Evolutionary conservation across 2,888 invertebrate species (phyloP).

Genomic region (Cyclophora albipunctata): DNA sequence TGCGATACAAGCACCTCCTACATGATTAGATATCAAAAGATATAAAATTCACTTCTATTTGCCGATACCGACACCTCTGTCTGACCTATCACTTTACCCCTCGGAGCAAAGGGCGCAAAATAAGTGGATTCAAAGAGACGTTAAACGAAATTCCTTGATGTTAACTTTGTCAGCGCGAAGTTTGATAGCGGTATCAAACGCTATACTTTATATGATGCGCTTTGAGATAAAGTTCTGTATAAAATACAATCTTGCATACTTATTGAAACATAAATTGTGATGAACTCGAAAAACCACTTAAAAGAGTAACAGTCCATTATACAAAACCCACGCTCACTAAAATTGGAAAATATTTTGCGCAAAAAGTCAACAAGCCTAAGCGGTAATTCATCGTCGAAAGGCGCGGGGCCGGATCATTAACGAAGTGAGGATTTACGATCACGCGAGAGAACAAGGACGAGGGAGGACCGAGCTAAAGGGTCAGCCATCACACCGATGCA

Average conservation of each 20-base stretch:
- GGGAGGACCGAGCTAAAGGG: slow-evolving; percentile 31
- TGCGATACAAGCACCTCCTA: slow-evolving; percentile 27
- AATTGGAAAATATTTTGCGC: slow-evolving; percentile 51
- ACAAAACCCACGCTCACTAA: slow-evolving; percentile 55
- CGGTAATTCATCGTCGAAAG: slow-evolving; percentile 63
- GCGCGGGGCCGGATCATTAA: slow-evolving; percentile 59
- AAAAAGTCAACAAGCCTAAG: slow-evolving; percentile 62
- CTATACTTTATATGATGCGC: slow-evolving; percentile 40
- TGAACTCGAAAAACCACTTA: slow-evolving; percentile 64
- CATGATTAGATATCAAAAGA: slow-evolving; percentile 27
- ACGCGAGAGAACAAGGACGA: slow-evolving; percentile 39
- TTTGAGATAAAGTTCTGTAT: slow-evolving; percentile 40
- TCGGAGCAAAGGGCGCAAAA: slow-evolving; percentile 6
- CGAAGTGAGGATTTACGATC: slow-evolving; percentile 68
- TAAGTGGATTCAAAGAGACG: slow-evolving; percentile 4
- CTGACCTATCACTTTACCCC: slow-evolving; percentile 17
- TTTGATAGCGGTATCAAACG: slow-evolving; percentile 29
- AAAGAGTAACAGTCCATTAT: slow-evolving; percentile 55
- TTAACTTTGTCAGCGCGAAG: slow-evolving; percentile 19
- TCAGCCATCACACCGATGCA: slow-evolving; percentile 50
- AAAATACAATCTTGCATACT: slow-evolving; percentile 50
- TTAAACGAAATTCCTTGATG: slow-evolving; percentile 8
- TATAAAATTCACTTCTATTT: slow-evolving; percentile 19
- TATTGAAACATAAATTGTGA: slow-evolving; percentile 61
- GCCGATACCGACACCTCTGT: slow-evolving; percentile 22